Evolutionary conservation across 2,888 invertebrate genomes (phyloP).

Genomic region (Noctua fimbriata): DNA sequence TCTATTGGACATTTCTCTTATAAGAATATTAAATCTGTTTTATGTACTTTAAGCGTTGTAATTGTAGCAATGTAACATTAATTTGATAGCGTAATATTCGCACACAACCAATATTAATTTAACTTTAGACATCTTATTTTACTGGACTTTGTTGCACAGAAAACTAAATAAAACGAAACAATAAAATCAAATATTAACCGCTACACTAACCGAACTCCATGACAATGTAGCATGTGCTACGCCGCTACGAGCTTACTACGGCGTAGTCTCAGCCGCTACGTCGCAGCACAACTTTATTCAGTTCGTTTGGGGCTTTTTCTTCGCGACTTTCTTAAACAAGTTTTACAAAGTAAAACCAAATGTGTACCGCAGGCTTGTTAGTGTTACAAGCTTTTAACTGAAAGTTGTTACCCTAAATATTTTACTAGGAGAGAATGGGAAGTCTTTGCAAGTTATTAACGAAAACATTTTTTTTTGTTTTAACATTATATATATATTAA

Average conservation of each 20-base stretch:
- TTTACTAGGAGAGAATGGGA: conserved; percentile 3
- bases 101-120: not conserved
- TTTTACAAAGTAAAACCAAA: conserved; percentile 45
- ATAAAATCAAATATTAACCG: conserved; percentile 29
- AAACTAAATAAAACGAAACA: conserved; percentile 8
- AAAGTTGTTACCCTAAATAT: conserved; percentile 18
- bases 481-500: not conserved
- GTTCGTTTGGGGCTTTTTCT: conserved; percentile 60
- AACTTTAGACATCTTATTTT: not conserved
- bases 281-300: conserved; percentile 60
- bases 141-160: not conserved
- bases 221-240: conserved; percentile 53
- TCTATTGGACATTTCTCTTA: not conserved
- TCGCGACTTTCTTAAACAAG: conserved; percentile 45
- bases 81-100: too few species aligned
- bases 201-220: conserved; percentile 39
- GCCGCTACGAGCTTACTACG: conserved; percentile 50
- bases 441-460: conserved; percentile 16
- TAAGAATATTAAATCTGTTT: not conserved
- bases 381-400: conserved; percentile 20
- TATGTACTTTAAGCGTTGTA: not conserved
- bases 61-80: not conserved
- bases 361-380: conserved; percentile 34
- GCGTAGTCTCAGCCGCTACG: conserved; percentile 50
- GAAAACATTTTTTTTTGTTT: not conserved